These are phyloP conservation scores for Cotesia congregata DNA, from an alignment of 2,888 invertebrate genomes.

Conservation along the genomic window DNA sequence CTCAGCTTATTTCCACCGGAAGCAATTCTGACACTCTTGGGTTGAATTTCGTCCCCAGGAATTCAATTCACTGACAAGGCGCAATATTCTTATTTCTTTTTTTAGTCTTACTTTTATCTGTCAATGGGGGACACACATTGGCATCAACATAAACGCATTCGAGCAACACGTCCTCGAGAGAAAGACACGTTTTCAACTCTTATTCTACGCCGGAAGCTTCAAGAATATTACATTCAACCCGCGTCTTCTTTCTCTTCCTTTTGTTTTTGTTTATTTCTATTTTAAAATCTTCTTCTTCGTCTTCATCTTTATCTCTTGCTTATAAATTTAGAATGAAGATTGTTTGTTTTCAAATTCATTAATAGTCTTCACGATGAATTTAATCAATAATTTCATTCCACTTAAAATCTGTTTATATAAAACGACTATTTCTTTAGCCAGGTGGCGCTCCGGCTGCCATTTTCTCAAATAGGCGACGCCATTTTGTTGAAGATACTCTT, in stretches of 20 bases:
- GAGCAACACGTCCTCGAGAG: slow-evolving; percentile 32
- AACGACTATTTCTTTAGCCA: no score
- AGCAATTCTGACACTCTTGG: neutral
- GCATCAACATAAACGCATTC: slow-evolving; percentile 19
- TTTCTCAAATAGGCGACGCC: no score
- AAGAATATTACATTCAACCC: slow-evolving; percentile 47
- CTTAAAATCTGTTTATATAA: no score
- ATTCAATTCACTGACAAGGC: neutral
- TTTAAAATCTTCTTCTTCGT: slow-evolving; percentile 25
- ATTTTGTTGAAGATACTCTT: no score
- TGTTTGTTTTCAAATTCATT: neutral
- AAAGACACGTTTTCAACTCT: slow-evolving; percentile 36
- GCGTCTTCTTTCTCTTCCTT: slow-evolving; percentile 38
- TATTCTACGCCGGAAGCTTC: slow-evolving; percentile 43
- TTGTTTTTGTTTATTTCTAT: slow-evolving; percentile 15
- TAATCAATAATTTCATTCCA: neutral
- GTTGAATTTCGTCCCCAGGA: neutral
- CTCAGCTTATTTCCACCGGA: neutral
- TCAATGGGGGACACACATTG: neutral
- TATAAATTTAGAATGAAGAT: neutral
- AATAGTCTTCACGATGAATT: neutral
- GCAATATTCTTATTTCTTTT: neutral
- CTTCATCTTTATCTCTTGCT: slow-evolving; percentile 33
- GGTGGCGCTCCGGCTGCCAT: no score
- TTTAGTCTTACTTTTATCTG: slow-evolving; percentile 14